These are phyloP conservation scores for Sebastes nivosus DNA, from an alignment of 2,797 vertebrate genomes.

Conservation along the genomic window DNA sequence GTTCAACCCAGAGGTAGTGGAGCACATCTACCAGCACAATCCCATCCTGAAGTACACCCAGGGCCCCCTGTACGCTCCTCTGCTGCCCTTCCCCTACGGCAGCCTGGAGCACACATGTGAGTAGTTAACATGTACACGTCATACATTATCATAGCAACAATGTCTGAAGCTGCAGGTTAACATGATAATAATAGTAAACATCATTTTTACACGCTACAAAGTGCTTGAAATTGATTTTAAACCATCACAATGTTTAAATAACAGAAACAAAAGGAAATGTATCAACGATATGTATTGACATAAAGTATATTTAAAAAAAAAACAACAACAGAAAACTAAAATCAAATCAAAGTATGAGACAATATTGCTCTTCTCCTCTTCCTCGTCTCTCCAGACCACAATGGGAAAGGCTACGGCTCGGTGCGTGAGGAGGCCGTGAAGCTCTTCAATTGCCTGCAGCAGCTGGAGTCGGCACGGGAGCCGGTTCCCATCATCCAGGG, in stretches of 20 bases:
- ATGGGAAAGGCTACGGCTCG: constrained; percentile 87
- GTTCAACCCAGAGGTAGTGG: constrained; percentile 89
- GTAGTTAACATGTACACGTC: constrained; percentile 43
- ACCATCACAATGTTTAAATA: too few relatives aligned
- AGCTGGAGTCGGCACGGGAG: constrained; percentile 88
- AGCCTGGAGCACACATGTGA: constrained; percentile 89
- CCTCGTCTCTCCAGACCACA: constrained; percentile 65
- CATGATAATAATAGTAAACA: background rate
- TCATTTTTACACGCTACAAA: background rate
- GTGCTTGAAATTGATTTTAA: background rate
- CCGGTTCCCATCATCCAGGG: constrained; percentile 94
- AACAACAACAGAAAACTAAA: background rate
- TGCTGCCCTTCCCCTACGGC: constrained; percentile 93
- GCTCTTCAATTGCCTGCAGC: constrained; percentile 95
- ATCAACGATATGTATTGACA: too few relatives aligned
- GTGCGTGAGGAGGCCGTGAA: constrained; percentile 94
- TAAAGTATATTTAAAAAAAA: background rate
- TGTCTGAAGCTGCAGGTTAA: background rate
- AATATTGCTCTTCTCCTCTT: background rate
- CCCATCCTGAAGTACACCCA: constrained; percentile 94
- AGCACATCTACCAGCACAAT: constrained; percentile 94
- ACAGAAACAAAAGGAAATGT: too few relatives aligned
- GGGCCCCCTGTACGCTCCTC: constrained; percentile 91
- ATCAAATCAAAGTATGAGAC: background rate
- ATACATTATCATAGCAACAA: background rate